Evolutionary conservation across 2,888 invertebrate species (phyloP).

Genomic region (Ectemnius continuus): DNA sequence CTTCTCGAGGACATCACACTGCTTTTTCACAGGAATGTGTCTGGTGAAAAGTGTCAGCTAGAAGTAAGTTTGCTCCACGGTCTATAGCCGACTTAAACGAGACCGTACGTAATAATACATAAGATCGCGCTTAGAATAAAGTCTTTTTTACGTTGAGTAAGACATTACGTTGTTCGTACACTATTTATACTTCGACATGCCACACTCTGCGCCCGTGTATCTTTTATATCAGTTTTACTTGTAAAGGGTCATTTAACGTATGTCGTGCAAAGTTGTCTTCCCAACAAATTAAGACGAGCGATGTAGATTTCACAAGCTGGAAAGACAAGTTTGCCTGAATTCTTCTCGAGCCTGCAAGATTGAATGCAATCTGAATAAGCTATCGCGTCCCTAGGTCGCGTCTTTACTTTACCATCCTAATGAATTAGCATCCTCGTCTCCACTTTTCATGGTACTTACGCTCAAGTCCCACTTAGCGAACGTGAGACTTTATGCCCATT

Average conservation of each 20-base stretch:
- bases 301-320: background rate
- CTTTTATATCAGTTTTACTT: conserved; percentile 1
- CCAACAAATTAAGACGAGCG: background rate
- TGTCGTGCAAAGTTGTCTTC: too few relatives aligned
- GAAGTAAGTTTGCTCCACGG: conserved; percentile 1
- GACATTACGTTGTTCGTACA: conserved; percentile 3
- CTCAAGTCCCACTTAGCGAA: too few relatives aligned
- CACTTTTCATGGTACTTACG: too few relatives aligned
- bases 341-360: too few relatives aligned
- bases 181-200: background rate
- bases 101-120: background rate
- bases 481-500: too few relatives aligned
- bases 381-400: too few relatives aligned
- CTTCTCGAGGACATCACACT: background rate
- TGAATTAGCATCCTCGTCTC: too few relatives aligned
- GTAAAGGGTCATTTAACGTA: background rate
- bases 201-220: background rate
- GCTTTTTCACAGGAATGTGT: background rate
- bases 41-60: background rate
- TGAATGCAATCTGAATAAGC: too few relatives aligned
- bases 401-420: too few relatives aligned
- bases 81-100: too few relatives aligned
- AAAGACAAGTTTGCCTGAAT: too few relatives aligned
- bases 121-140: conserved; percentile 1
- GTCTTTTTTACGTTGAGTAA: conserved; percentile 9